Evolutionary conservation across 2,888 invertebrate species (phyloP), one percentile per base, ranked within the genome.

Genomic region (Oscheius onirici): DNA sequence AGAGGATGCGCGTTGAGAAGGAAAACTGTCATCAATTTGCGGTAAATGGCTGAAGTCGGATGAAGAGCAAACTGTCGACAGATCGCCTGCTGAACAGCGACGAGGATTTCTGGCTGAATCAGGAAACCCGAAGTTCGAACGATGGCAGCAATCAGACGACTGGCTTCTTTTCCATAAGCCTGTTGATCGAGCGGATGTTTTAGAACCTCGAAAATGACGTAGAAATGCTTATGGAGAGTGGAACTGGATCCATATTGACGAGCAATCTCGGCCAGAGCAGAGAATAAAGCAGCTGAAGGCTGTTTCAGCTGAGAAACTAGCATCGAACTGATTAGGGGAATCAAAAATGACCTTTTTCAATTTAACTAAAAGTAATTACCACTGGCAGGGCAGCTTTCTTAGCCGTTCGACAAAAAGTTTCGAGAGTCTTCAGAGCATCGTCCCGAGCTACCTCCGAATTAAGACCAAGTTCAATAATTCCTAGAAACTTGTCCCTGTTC

Each of bases 161-260:
- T 74, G 5, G 73, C 75, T 46, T 67, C 52, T 6, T 46, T 49
- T 22, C 61, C 75, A 49, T 74, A 77, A 24, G 60, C 69, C 51
- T 69, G 58, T 20, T 24, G 52, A 44, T 72, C 72, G 22, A 78
- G 58, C 6, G 76, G 78, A 24, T 71, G 70, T 61, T 67, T 72
- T 20, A 79, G 20, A 6, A 75, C 67, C 0, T 72, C 73, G 60
- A 72, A 79, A 17, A 79, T 66, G 24, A 79, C 75, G 49, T 74
- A 79, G 20, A 79, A 77, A 40, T 79, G 79, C 28, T 74, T 74
- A 58, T 77, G 51, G 26, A 79, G 54, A 13, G 75, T 75, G 1
- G 79, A 75, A 34, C 71, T 71, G 46, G 76, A 28, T 20, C 79
- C 79, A 43, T 69, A 77, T 1, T 43, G 52, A 1, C 40, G 34